These are phyloP conservation scores for Rhamphomyia laevipes DNA, from an alignment of 2,888 invertebrate genomes.

Conservation along the genomic window DNA sequence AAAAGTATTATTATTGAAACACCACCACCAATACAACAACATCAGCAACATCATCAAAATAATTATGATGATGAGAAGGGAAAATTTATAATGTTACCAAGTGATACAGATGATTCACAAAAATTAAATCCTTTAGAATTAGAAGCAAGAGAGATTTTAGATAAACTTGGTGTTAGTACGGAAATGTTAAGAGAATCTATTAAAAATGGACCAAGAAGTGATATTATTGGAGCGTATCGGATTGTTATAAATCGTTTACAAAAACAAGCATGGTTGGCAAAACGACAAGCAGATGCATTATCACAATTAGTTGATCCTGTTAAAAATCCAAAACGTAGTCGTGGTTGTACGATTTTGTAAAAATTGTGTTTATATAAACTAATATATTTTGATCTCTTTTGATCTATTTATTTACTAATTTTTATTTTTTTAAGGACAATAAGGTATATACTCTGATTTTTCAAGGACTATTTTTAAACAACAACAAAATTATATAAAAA, in stretches of 20 bases:
- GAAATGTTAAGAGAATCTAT: conserved; percentile 45
- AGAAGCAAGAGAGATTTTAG: conserved; percentile 42
- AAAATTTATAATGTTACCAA: conserved; percentile 37
- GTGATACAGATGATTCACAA: conserved; percentile 31
- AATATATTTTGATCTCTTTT: no score
- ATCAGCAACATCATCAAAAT: not conserved
- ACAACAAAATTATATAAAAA: no score
- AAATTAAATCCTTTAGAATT: conserved; percentile 37
- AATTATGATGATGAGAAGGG: conserved; percentile 39
- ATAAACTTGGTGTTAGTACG: conserved; percentile 46
- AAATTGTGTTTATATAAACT: not conserved
- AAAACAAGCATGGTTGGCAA: conserved; percentile 36
- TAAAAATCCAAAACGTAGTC: conserved; percentile 5
- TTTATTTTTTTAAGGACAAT: no score
- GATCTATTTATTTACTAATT: no score
- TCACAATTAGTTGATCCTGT: conserved; percentile 4
- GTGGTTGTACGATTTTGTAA: conserved; percentile 13
- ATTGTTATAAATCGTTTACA: conserved; percentile 50
- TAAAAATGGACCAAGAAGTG: conserved; percentile 47
- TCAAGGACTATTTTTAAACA: no score
- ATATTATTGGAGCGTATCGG: conserved; percentile 58
- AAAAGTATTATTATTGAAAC: conserved; percentile 25
- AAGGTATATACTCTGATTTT: no score
- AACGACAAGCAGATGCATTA: conserved; percentile 28
- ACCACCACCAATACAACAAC: conserved; percentile 25